Conservation (phyloP, 2,888 invertebrate species). For the Conomelus anceps region DNA sequence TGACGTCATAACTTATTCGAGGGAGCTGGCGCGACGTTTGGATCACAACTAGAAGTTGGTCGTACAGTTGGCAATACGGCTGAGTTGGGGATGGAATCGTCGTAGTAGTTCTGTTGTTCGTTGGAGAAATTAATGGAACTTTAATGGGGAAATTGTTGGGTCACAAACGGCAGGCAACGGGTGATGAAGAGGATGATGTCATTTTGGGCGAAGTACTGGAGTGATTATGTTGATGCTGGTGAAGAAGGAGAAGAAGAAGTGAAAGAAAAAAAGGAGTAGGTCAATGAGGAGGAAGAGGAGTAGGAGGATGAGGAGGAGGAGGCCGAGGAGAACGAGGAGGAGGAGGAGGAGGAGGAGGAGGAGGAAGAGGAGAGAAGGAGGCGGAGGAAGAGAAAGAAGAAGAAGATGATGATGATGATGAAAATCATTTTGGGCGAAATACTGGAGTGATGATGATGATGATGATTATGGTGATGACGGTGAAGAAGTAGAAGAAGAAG, state of each 20-base stretch:
- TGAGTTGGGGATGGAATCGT: too few relatives aligned
- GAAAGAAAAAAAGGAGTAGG: too few relatives aligned
- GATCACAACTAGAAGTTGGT: neutral
- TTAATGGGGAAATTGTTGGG: neutral
- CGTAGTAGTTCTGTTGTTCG: neutral
- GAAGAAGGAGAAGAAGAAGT: neutral
- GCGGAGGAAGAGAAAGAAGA: too few relatives aligned
- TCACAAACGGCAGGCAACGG: neutral
- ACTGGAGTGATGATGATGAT: neutral
- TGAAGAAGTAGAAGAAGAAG: too few relatives aligned
- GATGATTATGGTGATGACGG: neutral
- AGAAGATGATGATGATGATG: neutral
- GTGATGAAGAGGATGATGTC: neutral
- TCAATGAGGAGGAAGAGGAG: too few relatives aligned
- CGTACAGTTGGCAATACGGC: neutral
- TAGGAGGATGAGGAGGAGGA: too few relatives aligned
- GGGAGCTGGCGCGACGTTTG: neutral
- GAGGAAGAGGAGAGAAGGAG: too few relatives aligned
- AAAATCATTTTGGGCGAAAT: too few relatives aligned
- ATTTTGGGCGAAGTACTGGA: neutral
- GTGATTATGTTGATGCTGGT: too few relatives aligned
- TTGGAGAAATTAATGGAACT: neutral
- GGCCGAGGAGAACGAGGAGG: too few relatives aligned
- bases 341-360: too few relatives aligned
- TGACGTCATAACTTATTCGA: neutral